phyloP scores from a whole-genome alignment of 2,113 vertebrate genomes.

The Paracanthobrama guichenoti region DNA sequence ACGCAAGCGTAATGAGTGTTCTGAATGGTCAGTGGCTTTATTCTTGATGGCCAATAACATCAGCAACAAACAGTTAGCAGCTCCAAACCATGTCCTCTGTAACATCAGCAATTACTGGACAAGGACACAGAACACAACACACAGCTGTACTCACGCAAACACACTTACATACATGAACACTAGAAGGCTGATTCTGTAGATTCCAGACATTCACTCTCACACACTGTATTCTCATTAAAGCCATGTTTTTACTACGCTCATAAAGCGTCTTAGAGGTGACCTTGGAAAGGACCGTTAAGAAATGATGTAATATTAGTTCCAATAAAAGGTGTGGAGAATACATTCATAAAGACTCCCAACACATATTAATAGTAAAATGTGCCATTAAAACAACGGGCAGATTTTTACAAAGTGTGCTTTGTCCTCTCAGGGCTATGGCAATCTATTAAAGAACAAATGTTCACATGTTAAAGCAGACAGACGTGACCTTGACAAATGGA shows the following conservation, averaged over 20 bases:
- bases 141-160: background rate
- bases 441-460: constrained; percentile 41
- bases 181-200: background rate
- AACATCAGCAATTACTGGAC: constrained; percentile 38
- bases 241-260: background rate
- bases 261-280: constrained; percentile 40
- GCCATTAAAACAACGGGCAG: constrained; percentile 36
- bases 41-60: constrained; percentile 44
- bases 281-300: constrained; percentile 22
- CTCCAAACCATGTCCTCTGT: constrained; percentile 43
- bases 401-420: constrained; percentile 45
- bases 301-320: constrained; percentile 44
- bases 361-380: constrained; percentile 21
- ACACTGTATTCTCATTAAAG: constrained; percentile 39
- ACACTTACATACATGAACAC: constrained; percentile 11
- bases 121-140: constrained; percentile 43
- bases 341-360: constrained; percentile 31
- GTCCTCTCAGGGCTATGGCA: constrained; percentile 22
- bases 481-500: constrained; percentile 18
- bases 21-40: constrained; percentile 40
- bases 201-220: background rate
- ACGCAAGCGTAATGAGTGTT: constrained; percentile 3
- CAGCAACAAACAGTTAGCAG: constrained; percentile 46
- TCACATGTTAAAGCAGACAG: background rate
- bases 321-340: constrained; percentile 37